Evolutionary conservation across 2,888 invertebrate genomes (phyloP), one percentile per base, ranked within the genome.

Genomic region (Amphipyra tragopoginis): DNA sequence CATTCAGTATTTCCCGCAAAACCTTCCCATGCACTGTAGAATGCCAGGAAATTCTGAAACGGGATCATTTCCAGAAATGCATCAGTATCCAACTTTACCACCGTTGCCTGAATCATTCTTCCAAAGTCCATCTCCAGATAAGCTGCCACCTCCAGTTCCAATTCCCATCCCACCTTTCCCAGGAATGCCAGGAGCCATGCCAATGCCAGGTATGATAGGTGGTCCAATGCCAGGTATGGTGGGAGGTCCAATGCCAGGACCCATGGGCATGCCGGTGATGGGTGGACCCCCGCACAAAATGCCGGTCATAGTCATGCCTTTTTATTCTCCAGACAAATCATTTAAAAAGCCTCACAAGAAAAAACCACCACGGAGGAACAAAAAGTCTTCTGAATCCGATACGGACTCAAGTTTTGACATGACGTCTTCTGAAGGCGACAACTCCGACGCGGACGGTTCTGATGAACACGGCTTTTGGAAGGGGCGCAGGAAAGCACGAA

Each of bases 251-350:
- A 69, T 80, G 40, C 76, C 79, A 0, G 72, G 60, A 14, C 47
- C 68, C 71, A 42, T 67, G 67, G 45, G 68, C 0, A 72, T 80
- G 68, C 69, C 80, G 15, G 60, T 72, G 11, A 65, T 71, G 6
- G 81, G 81, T 33, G 82, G 79, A 2, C 83, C 90, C 8, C 68
- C 84, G 0, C 89, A 90, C 11, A 94, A 94, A 60, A 75, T 94
- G 6, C 94, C 94, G 21, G 92, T 94, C 1, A 92, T 94, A 13
- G 94, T 94, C 0, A 94, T 94, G 94, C 94, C 94, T 0, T 92
- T 93, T 63, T 94, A 94, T 67, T 90, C 92, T 0, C 93, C 90
- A 14, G 93, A 93, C 60, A 78, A 83, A 8, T 48, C 82, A 5
- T 86, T 72, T 51, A 89, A 86, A 61, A 86, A 83, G 51, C 38